Evolutionary conservation across 2,113 vertebrate genomes (phyloP), one percentile per base, ranked within the genome.

Genomic region (Ceuthmochares aereus): DNA sequence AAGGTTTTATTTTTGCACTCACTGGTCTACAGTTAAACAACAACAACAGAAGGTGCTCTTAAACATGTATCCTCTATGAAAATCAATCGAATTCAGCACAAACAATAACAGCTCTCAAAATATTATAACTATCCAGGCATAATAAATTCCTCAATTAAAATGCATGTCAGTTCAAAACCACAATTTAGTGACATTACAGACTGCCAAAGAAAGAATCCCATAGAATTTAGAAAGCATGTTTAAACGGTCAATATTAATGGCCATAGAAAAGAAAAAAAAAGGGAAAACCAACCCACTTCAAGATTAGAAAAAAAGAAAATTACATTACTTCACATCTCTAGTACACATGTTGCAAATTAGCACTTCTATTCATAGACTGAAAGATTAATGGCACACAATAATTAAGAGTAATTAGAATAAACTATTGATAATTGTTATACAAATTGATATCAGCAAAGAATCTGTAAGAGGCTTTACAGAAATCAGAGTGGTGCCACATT

Each of bases 1-100:
- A 98, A 42, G 99, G 99, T 97, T 98, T 99, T 91, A 98, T 99
- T 98, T 99, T 99, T 66, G 99, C 98, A 97, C 97, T 99, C 80
- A 99, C 64, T 21, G 99, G 99, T 64, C 99, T 99, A 95, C 60
- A 97, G 95, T 78, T 66, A 95, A 87, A 85, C 62, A 26, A 90
- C 15, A 74, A 52, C 56, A 45, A 34, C n/a, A 92, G 66, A 84
- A 93, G 9, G 4, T 42, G 52, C 9, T 63, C 22, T 32, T 94
- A 56, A 74, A 64, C 17, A 42, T 0, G 2, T 7, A 87, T 51
- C 14, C n/a, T 59, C 13, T 67, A 76, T 4, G 7, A 75, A 63
- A 80, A 68, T 40, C 18, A 90, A 32, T 1, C 45, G 30, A 78
- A 87, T 76, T 72, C 32, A 75, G n/a, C 34, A 84, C 30, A 36